These are phyloP conservation scores for Micronycteris hirsuta DNA, from an alignment of 2,113 vertebrate genomes.

Conservation along the genomic window DNA sequence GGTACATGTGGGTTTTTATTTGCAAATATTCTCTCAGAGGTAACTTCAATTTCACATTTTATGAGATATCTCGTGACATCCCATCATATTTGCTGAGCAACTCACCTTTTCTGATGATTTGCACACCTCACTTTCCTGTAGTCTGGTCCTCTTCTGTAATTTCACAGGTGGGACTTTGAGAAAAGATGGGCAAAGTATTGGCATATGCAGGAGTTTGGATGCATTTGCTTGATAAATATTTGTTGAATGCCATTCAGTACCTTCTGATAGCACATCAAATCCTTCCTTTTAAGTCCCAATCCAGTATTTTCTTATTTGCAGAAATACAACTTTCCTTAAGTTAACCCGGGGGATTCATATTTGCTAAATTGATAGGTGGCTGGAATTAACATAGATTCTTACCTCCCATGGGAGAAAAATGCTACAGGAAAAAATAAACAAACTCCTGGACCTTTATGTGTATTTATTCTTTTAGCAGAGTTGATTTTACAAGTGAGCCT, in stretches of 20 bases:
- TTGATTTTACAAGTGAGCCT: neutral
- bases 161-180: neutral
- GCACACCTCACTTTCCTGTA: neutral
- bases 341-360: neutral
- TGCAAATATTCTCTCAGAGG: neutral
- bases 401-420: neutral
- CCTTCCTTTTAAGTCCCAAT: neutral
- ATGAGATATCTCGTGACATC: neutral
- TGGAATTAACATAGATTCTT: neutral
- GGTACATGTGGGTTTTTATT: neutral
- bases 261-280: neutral
- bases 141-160: neutral
- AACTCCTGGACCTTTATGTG: neutral
- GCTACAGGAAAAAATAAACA: neutral
- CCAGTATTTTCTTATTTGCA: neutral
- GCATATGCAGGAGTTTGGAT: neutral
- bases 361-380: neutral
- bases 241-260: neutral
- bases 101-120: neutral
- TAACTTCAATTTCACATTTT: neutral
- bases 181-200: neutral
- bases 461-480: neutral
- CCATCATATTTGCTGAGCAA: neutral
- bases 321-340: neutral
- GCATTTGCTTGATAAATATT: neutral